These are phyloP conservation scores for Micromys minutus DNA, from an alignment of 2,113 vertebrate genomes.

Conservation along the genomic window DNA sequence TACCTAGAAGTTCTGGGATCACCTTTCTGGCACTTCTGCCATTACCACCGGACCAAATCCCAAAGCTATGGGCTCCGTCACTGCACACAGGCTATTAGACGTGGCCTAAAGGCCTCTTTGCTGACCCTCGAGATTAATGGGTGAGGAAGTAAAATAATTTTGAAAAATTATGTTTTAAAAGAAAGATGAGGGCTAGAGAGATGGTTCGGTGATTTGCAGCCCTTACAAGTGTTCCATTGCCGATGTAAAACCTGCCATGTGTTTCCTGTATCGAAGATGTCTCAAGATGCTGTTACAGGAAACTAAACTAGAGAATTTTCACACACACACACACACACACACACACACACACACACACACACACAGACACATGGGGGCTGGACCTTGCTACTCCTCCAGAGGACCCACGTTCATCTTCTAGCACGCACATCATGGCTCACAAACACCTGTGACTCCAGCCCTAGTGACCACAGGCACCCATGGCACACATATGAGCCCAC, in stretches of 20 bases:
- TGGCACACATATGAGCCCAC: too few species aligned
- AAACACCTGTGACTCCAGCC: background rate
- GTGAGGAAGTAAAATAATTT: background rate
- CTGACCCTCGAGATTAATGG: background rate
- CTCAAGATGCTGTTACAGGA: background rate
- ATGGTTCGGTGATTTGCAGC: background rate
- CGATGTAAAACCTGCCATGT: too few species aligned
- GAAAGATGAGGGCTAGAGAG: background rate
- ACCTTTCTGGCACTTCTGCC: background rate
- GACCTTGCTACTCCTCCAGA: background rate
- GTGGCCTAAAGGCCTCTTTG: background rate
- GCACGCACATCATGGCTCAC: background rate
- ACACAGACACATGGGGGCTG: background rate
- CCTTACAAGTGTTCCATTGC: background rate
- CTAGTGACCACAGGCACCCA: background rate
- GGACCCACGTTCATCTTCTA: background rate
- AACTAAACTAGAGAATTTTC: background rate
- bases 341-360: too few species aligned
- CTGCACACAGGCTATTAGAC: background rate
- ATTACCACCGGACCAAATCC: background rate
- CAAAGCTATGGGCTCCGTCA: background rate
- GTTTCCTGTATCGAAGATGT: background rate
- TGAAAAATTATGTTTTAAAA: background rate
- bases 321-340: background rate
- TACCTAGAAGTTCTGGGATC: background rate